Percentiles rank a stretch among this genome's conserved stretches.
These are phyloP conservation scores for Corythornis madagascariensis DNA, from an alignment of 2,113 vertebrate species.

Conservation along the genomic window DNA sequence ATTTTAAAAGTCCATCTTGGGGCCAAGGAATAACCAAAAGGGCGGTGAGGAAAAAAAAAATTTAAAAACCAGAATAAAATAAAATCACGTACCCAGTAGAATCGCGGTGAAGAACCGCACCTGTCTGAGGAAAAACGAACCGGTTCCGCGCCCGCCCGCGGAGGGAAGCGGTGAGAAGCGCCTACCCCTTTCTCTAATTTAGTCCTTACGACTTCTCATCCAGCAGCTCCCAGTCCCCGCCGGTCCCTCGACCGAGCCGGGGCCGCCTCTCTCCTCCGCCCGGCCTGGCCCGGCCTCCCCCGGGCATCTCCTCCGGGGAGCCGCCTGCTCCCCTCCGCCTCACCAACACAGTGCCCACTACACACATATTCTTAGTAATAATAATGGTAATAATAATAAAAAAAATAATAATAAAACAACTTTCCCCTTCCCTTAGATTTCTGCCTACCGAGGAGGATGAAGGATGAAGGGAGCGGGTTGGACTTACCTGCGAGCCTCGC, in stretches of 20 bases:
- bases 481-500: conserved; percentile 75
- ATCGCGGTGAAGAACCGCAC: not conserved
- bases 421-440: not conserved
- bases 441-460: not conserved
- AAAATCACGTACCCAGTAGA: not conserved
- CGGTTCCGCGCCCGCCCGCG: not conserved
- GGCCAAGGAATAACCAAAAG: not conserved
- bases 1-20: not conserved
- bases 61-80: not conserved
- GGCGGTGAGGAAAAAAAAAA: not conserved
- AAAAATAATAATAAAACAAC: not conserved
- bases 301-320: not conserved
- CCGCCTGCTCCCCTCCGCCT: not conserved
- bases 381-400: not conserved
- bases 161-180: not conserved
- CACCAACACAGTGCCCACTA: not conserved
- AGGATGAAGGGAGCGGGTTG: not conserved
- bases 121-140: not conserved
- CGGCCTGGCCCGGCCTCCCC: not conserved
- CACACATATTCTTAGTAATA: not conserved
- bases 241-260: not conserved
- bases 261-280: not conserved
- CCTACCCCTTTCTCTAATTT: conserved; percentile 38
- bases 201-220: not conserved
- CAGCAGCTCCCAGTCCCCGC: not conserved